Base-by-base conservation (phyloP, 2,797 vertebrate species). In the Poeciliopsis presidionis region DNA sequence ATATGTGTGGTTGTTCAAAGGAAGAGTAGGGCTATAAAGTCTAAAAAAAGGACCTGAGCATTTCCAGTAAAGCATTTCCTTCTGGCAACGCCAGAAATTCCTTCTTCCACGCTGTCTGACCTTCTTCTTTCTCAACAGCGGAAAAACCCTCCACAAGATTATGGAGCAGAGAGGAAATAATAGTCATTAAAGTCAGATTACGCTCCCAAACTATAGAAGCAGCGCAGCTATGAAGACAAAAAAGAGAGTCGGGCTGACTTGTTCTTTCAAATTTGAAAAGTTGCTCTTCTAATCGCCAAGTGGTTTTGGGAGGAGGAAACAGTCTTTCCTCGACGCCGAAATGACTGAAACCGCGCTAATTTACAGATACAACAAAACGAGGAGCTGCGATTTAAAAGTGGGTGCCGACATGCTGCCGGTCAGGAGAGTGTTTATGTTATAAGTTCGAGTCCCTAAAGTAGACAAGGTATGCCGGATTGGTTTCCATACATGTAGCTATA, bases 141-240 rank as follows among this genome's bases (percentile, higher is more conserved):
- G 87, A 94, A 90, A 82, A 91, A 80, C 72, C 79, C 45, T 87
- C 85, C 77, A 22, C 87, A 93, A 87, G 84, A 92, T 92, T 92
- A 92, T 86, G 91, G 90, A 91, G 89, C 75, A 57, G 73, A 71
- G 16, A 84, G 86, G 90, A 90, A 93, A 94, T 91, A 78, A 89
- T 73, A 84, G 92, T 91, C 83, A 91, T 94, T 94, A 92, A 87
- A 92, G 85, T 88, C 86, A 82, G 87, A 93, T 93, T 91, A 86
- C 85, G 86, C 85, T 86, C 80, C 76, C 81, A 83, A 74, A 83
- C 82, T 82, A 75, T 67, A 87, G 86, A 81, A 84, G 88, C 87
- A 79, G 73, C n/a, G 55, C 25, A 83, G 86, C 36, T 39, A 25
- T 41, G 41, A 41, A 41, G 63, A 83, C 72, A 51, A 51, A 51